Percentiles rank a stretch among this genome's conserved stretches.
phyloP scores from a whole-genome alignment of 2,888 invertebrate genomes.

The Syrista parreyssii region DNA sequence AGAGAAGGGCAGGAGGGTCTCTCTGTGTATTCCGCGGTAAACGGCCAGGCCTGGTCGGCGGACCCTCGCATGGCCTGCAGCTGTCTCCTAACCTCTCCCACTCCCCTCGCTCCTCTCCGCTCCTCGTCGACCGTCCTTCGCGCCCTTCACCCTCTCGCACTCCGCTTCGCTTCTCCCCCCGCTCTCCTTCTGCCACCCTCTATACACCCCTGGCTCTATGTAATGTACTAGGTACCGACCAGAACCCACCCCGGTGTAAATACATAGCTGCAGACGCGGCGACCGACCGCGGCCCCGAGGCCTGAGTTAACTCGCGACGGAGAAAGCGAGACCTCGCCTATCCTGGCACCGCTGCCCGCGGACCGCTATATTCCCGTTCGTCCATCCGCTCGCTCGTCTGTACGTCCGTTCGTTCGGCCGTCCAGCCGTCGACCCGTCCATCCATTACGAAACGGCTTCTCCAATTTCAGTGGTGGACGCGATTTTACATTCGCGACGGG shows the following conservation, averaged over 20 bases:
- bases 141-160: slow-evolving; percentile 1
- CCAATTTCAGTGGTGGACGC: neutral
- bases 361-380: neutral
- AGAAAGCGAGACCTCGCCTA: slow-evolving; percentile 33
- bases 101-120: slow-evolving; percentile 10
- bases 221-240: slow-evolving; percentile 47
- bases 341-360: slow-evolving; percentile 22
- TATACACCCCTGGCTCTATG: slow-evolving; percentile 29
- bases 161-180: slow-evolving; percentile 23
- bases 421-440: neutral
- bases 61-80: slow-evolving; percentile 61
- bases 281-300: slow-evolving; percentile 33
- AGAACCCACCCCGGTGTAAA: slow-evolving; percentile 53
- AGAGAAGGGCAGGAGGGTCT: slow-evolving; percentile 17
- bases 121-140: neutral
- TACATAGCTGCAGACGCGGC: slow-evolving; percentile 50
- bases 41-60: slow-evolving; percentile 34
- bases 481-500: slow-evolving; percentile 5
- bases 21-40: slow-evolving; percentile 38
- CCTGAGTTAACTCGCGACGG: slow-evolving; percentile 47
- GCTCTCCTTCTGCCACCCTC: slow-evolving; percentile 24
- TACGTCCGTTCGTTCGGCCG: neutral
- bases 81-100: slow-evolving; percentile 52
- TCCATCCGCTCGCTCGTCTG: too few relatives aligned
- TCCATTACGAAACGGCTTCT: neutral